phyloP scores from a whole-genome alignment of 2,888 invertebrate genomes.

The Euzetes globulus region DNA sequence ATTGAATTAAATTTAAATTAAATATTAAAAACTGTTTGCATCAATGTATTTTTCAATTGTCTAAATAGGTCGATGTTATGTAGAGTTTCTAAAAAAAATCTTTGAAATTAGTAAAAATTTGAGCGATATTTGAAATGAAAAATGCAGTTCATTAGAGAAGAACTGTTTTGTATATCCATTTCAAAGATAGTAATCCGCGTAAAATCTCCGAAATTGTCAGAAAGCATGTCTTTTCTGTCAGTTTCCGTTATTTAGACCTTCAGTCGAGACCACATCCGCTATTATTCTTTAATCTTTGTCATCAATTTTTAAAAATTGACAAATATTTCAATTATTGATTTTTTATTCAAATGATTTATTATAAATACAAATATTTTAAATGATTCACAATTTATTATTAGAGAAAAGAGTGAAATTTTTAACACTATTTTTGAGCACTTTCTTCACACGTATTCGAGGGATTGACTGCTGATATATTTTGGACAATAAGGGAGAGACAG shows the following conservation, averaged over 20 bases:
- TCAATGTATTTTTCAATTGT: no score
- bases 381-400: background rate
- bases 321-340: background rate
- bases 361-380: background rate
- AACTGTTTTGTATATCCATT: background rate
- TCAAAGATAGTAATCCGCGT: constrained; percentile 9
- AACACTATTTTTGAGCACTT: background rate
- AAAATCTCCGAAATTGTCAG: constrained; percentile 10
- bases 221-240: background rate
- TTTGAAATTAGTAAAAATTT: background rate
- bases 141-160: background rate
- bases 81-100: background rate
- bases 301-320: background rate
- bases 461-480: constrained; percentile 52
- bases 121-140: background rate
- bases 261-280: constrained; percentile 13
- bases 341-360: background rate
- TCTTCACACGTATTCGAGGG: background rate
- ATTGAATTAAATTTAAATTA: background rate
- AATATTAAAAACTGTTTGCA: no score
- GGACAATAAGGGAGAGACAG: constrained; percentile 62
- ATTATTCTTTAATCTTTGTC: constrained; percentile 1
- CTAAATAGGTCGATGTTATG: no score
- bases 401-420: background rate
- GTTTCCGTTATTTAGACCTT: background rate